Base-by-base conservation (phyloP, 2,797 vertebrate species). In the Brotula barbata region DNA sequence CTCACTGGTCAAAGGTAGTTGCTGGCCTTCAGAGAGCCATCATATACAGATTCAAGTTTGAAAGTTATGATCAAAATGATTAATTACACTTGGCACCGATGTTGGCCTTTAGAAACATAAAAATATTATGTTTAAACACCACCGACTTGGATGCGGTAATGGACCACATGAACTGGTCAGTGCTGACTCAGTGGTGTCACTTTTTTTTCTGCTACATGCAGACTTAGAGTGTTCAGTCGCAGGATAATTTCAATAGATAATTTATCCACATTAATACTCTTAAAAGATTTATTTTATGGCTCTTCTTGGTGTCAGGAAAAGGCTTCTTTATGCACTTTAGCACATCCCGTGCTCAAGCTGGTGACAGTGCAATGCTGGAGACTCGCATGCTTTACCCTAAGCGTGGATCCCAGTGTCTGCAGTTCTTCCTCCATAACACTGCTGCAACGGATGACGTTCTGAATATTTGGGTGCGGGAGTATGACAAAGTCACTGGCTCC, bases 321-420 rank as follows among this genome's bases (percentile, higher is more conserved):
- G 95, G 95, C 5, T 92, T 86, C 85, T 94, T 95, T 78, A 94
- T 96, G 94, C 92, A 97, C 84, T 94, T 95, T 3, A 45, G 88
- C 64, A 92, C 90, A 8, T 78, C 75, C 0, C 54, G 73, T 31
- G 85, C 78, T 17, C 56, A 1, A 1, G 23, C 39, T 3, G 89
- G 83, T 9, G 73, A 61, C 16, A 69, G 2, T 0, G 93, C 92
- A 1, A 0, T 74, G n/a, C 80, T 97, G 75, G 92, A 95, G 83
- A 96, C 90, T 64, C 85, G 93, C 6, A 71, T 76, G 23, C 68
- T 95, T 16, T 93, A 94, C 68, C 93, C 94, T 14, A 93, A 91
- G 71, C 85, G 91, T 67, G 84, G 80, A 17, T 87, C 83, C 44
- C 94, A 96, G 61, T 98, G 95, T 71, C 76, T 98, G 79, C 90